These are phyloP conservation scores for Drosophila anomalata DNA, from an alignment of 2,888 invertebrate genomes.

Conservation along the genomic window DNA sequence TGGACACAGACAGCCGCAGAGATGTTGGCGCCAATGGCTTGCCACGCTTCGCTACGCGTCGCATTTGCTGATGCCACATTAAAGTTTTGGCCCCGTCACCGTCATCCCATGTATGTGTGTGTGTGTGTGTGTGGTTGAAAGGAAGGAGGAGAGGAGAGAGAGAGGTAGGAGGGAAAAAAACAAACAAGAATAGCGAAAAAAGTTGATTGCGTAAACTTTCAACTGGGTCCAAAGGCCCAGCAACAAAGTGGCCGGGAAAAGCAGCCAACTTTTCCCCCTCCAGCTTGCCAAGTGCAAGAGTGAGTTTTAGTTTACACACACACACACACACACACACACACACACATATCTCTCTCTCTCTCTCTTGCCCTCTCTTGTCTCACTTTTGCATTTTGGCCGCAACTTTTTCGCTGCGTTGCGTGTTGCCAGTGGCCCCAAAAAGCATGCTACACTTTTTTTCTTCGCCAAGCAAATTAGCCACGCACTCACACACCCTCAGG, in stretches of 20 bases:
- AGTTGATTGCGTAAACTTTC: slow-evolving; percentile 66
- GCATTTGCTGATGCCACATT: slow-evolving; percentile 55
- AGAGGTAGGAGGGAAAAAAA: slow-evolving; percentile 10
- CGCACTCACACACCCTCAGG: slow-evolving; percentile 28
- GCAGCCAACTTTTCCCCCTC: slow-evolving; percentile 36
- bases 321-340: slow-evolving; percentile 17
- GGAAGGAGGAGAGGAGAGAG: slow-evolving; percentile 1
- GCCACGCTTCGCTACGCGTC: slow-evolving; percentile 55
- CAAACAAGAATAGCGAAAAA: slow-evolving; percentile 38
- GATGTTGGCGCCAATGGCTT: slow-evolving; percentile 62
- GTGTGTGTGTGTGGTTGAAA: slow-evolving; percentile 18
- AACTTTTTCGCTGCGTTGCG: slow-evolving; percentile 60
- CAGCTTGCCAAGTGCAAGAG: slow-evolving; percentile 47
- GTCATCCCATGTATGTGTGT: not conserved
- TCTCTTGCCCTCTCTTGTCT: slow-evolving; percentile 25
- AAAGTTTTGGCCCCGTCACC: slow-evolving; percentile 66
- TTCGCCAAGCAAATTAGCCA: slow-evolving; percentile 68
- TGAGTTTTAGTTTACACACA: slow-evolving; percentile 43
- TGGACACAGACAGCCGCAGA: slow-evolving; percentile 38
- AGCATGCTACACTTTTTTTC: slow-evolving; percentile 59
- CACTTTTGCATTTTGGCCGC: slow-evolving; percentile 60
- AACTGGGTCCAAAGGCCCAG: slow-evolving; percentile 49
- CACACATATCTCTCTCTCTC: not conserved
- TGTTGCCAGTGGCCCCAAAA: slow-evolving; percentile 57
- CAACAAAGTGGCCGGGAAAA: slow-evolving; percentile 49